Percentiles rank a stretch among this genome's conserved stretches.
Conservation (phyloP, 2,113 vertebrate species). For the Epinephelus lanceolatus region DNA sequence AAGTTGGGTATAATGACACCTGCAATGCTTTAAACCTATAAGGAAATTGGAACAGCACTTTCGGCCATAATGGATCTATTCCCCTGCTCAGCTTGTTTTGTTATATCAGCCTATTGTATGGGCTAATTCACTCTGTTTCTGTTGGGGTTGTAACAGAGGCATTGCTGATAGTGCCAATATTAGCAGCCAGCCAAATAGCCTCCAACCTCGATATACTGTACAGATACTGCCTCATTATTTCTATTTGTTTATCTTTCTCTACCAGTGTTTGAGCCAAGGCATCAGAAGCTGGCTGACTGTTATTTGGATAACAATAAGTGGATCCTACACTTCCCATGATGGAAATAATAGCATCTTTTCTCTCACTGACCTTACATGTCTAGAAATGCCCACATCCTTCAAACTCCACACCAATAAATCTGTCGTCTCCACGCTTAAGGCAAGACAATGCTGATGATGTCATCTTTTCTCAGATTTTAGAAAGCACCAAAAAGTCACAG, state of each 20-base stretch:
- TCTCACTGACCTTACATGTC: not conserved
- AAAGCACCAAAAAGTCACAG: not conserved
- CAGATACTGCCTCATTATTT: slow-evolving; percentile 36
- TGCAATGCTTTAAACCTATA: not conserved
- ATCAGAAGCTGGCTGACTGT: slow-evolving; percentile 16
- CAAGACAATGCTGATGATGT: not conserved
- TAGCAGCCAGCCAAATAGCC: slow-evolving; percentile 49
- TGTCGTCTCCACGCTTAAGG: not conserved
- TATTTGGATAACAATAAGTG: not conserved
- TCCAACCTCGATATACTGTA: slow-evolving; percentile 22
- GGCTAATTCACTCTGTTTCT: slow-evolving; percentile 19
- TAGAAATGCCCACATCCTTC: not conserved
- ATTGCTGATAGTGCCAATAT: slow-evolving; percentile 27
- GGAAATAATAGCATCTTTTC: not conserved
- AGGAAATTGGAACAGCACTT: slow-evolving; percentile 6
- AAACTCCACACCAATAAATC: not conserved
- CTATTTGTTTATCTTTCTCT: slow-evolving; percentile 32
- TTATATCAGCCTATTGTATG: slow-evolving; percentile 11
- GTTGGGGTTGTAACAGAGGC: slow-evolving; percentile 14
- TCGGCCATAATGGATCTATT: slow-evolving; percentile 6
- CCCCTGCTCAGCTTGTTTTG: slow-evolving; percentile 3
- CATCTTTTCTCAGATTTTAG: not conserved
- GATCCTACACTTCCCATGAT: not conserved
- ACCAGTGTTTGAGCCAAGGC: slow-evolving; percentile 4
- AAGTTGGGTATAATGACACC: not conserved